Evolutionary conservation across 1,140 invertebrate genomes (phyloP).

Genomic region (Drosophila bocki): DNA sequence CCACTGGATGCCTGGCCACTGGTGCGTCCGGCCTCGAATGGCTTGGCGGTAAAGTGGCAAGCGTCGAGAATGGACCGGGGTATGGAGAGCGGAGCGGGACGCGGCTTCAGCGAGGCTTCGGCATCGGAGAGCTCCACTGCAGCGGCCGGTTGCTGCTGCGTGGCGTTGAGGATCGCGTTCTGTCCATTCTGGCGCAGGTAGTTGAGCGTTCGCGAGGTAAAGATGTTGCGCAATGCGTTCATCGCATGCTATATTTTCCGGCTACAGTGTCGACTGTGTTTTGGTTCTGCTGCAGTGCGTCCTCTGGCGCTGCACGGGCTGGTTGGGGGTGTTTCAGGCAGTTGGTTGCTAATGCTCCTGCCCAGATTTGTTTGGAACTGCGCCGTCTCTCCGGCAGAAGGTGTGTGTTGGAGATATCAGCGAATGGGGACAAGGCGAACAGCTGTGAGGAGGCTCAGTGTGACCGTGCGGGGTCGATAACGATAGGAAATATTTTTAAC

Average conservation of each 20-base stretch:
- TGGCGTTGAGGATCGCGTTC: slow-evolving; percentile 77
- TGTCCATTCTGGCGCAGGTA: slow-evolving; percentile 80
- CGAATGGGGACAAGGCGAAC: slow-evolving; percentile 5
- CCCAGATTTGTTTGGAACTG: slow-evolving; percentile 8
- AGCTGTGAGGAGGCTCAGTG: background rate
- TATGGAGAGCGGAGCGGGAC: slow-evolving; percentile 68
- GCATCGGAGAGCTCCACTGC: slow-evolving; percentile 50
- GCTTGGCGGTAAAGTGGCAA: slow-evolving; percentile 67
- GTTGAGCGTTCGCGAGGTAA: slow-evolving; percentile 76
- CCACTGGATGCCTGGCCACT: slow-evolving; percentile 24
- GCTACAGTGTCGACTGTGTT: background rate
- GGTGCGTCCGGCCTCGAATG: slow-evolving; percentile 47
- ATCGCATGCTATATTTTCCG: slow-evolving; percentile 35
- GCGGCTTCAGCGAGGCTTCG: slow-evolving; percentile 51
- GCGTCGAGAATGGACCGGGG: slow-evolving; percentile 79
- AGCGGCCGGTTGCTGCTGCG: slow-evolving; percentile 66
- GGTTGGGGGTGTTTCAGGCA: background rate
- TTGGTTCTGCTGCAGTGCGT: slow-evolving; percentile 4
- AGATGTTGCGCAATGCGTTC: slow-evolving; percentile 83
- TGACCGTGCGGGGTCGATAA: background rate
- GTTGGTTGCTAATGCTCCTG: background rate
- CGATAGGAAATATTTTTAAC: background rate
- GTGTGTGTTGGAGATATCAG: background rate
- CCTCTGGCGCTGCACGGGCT: slow-evolving; percentile 7
- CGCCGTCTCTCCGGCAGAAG: slow-evolving; percentile 5